Conservation (phyloP, 2,113 vertebrate genomes). For the Hypanus sabinus region DNA sequence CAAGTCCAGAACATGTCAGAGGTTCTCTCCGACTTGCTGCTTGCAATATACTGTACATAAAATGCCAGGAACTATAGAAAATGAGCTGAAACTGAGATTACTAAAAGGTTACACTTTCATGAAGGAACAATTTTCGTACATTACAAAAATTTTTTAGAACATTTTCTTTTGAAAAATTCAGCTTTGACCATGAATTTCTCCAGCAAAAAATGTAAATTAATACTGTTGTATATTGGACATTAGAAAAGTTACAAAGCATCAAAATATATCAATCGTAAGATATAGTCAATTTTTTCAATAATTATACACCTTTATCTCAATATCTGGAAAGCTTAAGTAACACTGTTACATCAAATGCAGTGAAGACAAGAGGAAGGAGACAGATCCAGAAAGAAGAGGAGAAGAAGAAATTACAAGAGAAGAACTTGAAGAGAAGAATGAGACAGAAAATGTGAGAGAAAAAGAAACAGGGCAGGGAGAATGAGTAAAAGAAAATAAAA, state of each 20-base stretch:
- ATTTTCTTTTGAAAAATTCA: slow-evolving; percentile 34
- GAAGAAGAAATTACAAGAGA: not conserved
- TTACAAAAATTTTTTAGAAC: slow-evolving; percentile 20
- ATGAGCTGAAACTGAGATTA: slow-evolving; percentile 25
- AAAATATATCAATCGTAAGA: slow-evolving; percentile 21
- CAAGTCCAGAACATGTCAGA: not conserved
- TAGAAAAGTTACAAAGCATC: slow-evolving; percentile 34
- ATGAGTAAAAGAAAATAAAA: not conserved
- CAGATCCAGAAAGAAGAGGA: not conserved
- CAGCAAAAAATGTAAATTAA: slow-evolving; percentile 40
- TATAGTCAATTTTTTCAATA: slow-evolving; percentile 4
- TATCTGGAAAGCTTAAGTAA: slow-evolving; percentile 41
- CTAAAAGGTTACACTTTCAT: slow-evolving; percentile 3
- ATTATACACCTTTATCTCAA: slow-evolving; percentile 37
- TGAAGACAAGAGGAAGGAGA: not conserved
- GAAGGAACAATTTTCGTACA: slow-evolving; percentile 25
- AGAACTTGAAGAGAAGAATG: not conserved
- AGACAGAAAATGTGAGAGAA: not conserved
- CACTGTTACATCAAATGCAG: slow-evolving; percentile 42
- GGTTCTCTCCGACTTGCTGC: not conserved
- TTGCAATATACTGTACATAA: not conserved
- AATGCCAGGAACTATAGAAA: slow-evolving; percentile 26
- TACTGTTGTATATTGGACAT: slow-evolving; percentile 40
- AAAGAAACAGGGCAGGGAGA: not conserved
- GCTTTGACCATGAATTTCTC: slow-evolving; percentile 32